Evolutionary conservation across 2,113 vertebrate genomes (phyloP), one percentile per base, ranked within the genome.

Genomic region (Thymallus thymallus): DNA sequence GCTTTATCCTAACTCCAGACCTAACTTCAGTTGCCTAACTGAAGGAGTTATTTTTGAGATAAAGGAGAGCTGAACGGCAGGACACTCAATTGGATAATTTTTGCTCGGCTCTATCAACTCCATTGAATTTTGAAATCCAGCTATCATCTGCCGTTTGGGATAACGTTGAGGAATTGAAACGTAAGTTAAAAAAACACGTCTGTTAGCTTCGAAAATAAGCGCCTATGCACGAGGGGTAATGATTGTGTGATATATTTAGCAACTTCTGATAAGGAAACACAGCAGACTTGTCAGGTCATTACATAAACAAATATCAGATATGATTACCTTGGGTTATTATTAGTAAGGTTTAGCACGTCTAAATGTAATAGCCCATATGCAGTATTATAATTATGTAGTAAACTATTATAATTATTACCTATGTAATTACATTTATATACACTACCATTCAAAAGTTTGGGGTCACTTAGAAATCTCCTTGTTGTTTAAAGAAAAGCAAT

Each of bases 101-200:
- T 35, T 32, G 16, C 30, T 35, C 32, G 12, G 18, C n/a, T 45
- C 12, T 22, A 14, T 68, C 66, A 46, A 41, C 66, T 68, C n/a
- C 66, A 14, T 45, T 24, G 66, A 68, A 68, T 41, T 68, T 68
- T 68, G 41, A 68, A 46, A 68, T 23, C 20, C 32, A 68, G 20
- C 41, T 46, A 5, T 46, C 66, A 68, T 35, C 66, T 46, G 66
- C 35, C 10, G 61, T 14, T 13, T 45, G 20, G 20, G 18, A 35
- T 46, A 18, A 13, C 32, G 20, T 24, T 68, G 66, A 68, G 66
- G 35, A 22, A 22, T 29, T 23, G 10, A 46, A 46, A 46, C 66
- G 66, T 68, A 68, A 68, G 66, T 14, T 45, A 3, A 3, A 1
- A 13, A 20, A 18, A 32, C 6, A 41, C 10, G 16, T 51, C 3